Evolutionary conservation across 2,797 vertebrate genomes (phyloP).

Genomic region (Acrocephalus scirpaceus): DNA sequence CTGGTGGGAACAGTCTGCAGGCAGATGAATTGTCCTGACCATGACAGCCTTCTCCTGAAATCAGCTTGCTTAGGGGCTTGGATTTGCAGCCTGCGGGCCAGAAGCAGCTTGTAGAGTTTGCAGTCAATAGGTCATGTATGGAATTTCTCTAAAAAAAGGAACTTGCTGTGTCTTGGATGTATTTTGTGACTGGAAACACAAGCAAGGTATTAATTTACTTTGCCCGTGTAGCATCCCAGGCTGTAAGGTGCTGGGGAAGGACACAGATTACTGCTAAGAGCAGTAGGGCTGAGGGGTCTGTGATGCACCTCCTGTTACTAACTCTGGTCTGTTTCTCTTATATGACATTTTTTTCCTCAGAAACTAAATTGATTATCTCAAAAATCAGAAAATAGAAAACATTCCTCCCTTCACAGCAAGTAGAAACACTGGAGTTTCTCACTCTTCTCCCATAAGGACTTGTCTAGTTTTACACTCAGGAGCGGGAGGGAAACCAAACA

Average conservation of each 20-base stretch:
- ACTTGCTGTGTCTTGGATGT: not conserved
- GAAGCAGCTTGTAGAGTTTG: not conserved
- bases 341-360: not conserved
- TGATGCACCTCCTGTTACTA: not conserved
- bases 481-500: not conserved
- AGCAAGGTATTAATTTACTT: not conserved
- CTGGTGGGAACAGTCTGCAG: not conserved
- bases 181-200: not conserved
- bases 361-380: not conserved
- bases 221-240: not conserved
- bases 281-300: not conserved
- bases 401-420: not conserved
- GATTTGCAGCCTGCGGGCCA: not conserved
- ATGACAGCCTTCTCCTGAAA: not conserved
- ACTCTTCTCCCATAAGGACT: not conserved
- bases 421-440: not conserved
- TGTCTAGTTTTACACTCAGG: not conserved
- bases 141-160: not conserved
- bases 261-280: not conserved
- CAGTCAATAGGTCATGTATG: not conserved
- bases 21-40: not conserved
- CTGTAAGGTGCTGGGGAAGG: not conserved
- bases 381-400: not conserved
- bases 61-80: not conserved
- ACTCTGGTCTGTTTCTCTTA: not conserved